Base-by-base conservation (phyloP, 2,797 vertebrate species). In the Epinephelus malabaricus region DNA sequence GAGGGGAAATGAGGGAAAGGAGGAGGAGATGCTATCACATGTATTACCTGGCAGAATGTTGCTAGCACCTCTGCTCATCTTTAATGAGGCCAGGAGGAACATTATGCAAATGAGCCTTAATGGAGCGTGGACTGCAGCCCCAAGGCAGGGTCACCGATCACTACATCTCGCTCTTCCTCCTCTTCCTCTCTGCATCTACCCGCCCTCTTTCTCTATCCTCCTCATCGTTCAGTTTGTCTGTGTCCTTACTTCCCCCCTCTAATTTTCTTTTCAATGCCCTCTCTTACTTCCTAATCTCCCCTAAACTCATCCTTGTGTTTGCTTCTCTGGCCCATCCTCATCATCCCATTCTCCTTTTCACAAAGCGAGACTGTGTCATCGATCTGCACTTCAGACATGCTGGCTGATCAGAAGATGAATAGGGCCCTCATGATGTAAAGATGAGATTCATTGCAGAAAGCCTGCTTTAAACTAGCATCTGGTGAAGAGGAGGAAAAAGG, bases 41-140 rank as follows among this genome's bases (percentile, higher is more conserved):
- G 65, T 73, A 78, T 72, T 82, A 83, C 82, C 87, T 90, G 83
- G 67, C 68, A 84, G 76, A 79, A 78, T 88, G 80, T 86, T 78
- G 69, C 83, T 54, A 58, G 80, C 77, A 84, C 69, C 85, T 88
- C 77, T 72, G 81, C 81, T 85, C 78, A 68, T 88, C 85, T 73
- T 82, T 90, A 92, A 94, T 92, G 89, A 93, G 87, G 84, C 91
- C 85, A 86, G 59, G 63, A 89, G 79, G 84, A 90, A 81, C 89
- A 93, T 95, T 95, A 94, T 95, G 93, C 89, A 93, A 91, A 95
- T 95, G 79, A 90, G 86, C 23, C 51, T 89, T 92, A 94, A 94
- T 92, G 89, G 92, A 86, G 84, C 87, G 49, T 86, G 81, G 84
- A 79, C 71, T 18, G 45, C 68, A 77, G 81, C 79, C 81, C 76